Conservation (phyloP, 2,797 vertebrate genomes). For the Arrhamphus sclerolepis region DNA sequence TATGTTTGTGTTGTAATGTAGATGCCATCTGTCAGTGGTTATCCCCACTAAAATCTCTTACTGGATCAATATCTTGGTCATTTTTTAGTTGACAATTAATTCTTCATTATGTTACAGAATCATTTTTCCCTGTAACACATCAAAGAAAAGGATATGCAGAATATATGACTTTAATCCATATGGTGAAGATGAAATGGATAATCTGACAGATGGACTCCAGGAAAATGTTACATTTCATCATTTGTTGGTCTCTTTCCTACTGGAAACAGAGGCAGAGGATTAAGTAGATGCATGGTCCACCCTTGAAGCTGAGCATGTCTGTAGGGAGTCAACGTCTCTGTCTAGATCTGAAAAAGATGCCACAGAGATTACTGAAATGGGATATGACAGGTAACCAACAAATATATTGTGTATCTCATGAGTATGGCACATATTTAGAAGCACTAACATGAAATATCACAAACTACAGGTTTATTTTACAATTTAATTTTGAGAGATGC, state of each 20-base stretch:
- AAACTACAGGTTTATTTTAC: slow-evolving; percentile 3
- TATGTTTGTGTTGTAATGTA: too few relatives aligned
- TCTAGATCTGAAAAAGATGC: slow-evolving; percentile 60
- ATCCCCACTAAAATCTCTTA: too few relatives aligned
- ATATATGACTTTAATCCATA: slow-evolving; percentile 3
- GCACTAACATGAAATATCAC: neutral
- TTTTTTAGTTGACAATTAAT: too few relatives aligned
- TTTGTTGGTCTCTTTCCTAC: slow-evolving; percentile 21
- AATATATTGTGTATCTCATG: slow-evolving; percentile 3
- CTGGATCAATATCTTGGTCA: too few relatives aligned
- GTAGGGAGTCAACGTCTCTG: slow-evolving; percentile 45
- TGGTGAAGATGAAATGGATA: neutral
- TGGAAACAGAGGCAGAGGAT: slow-evolving; percentile 6
- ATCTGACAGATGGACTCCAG: neutral
- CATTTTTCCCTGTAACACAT: neutral
- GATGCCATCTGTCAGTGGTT: too few relatives aligned
- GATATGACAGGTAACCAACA: slow-evolving; percentile 4
- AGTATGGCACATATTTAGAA: neutral
- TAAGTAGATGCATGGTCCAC: slow-evolving; percentile 13
- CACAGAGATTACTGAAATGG: slow-evolving; percentile 30
- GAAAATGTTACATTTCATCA: slow-evolving; percentile 16
- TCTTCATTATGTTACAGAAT: too few relatives aligned
- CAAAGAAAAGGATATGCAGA: neutral
- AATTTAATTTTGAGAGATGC: neutral
- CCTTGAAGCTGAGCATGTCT: slow-evolving; percentile 24